Evolutionary conservation across 2,797 vertebrate genomes (phyloP), one percentile per base, ranked within the genome.

Genomic region (Peromyscus melanophrys): DNA sequence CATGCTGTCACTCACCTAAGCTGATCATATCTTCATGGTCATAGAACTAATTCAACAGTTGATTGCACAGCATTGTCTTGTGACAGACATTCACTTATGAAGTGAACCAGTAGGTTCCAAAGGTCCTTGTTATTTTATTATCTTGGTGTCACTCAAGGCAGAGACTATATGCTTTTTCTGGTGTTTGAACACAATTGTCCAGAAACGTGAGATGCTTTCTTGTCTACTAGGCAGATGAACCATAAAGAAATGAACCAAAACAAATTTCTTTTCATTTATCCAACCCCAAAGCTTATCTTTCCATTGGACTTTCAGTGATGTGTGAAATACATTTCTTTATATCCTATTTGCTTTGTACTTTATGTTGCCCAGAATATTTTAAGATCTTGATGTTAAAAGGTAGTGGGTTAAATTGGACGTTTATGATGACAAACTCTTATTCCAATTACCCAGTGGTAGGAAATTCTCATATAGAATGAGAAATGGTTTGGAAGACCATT

Each of bases 231-330:
- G 9, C 34, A 73, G 16, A 89, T 29, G 29, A 92, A 46, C 25
- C 37, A 43, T 25, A 80, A 40, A 65, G 46, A 91, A 96, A 27
- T 85, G 25, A 96, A 69, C 27, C 78, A 93, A 76, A 91, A 82
- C 73, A 65, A 92, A 73, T 82, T 59, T 0, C 59, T 90, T 67
- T 78, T 23, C 31, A 65, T 82, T 65, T 59, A 90, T 73, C 65
- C 52, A 95, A 71, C 59, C 16, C 13, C 6, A 1, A 71, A 93
- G 16, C 19, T 94, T 89, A 31, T 43, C 9, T n/a, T 76, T 29
- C 46, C 49, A 88, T 91, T 90, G 25, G 4, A 87, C 31, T 87
- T 92, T 43, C 7, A 89, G n/a, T 90, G 67, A 46, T 90, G 19
- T 61, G 16, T 46, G 4, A 81, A 91, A 93, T 93, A 75, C 29